Evolutionary conservation across 2,797 vertebrate species (phyloP), one percentile per base, ranked within the genome.

Genomic region (Phrynocephalus forsythii): DNA sequence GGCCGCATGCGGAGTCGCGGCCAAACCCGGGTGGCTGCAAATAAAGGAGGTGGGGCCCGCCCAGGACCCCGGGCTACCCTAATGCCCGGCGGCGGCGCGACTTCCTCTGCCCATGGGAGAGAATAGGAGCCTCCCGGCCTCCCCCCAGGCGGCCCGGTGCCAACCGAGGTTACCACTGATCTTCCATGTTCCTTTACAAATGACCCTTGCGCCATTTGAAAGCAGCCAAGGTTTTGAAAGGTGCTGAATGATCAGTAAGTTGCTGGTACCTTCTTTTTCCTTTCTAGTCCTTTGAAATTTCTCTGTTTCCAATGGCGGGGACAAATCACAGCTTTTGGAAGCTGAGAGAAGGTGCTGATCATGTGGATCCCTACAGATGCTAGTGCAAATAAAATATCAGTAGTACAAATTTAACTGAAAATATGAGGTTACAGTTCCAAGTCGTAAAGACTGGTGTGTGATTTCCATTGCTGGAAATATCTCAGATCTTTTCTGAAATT

Each of bases 191-290:
- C 26, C 26, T 82, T 71, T 56, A 66, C 26, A 50, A 56, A 67
- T 3, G 18, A 28, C 3, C 5, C 48, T 38, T 79, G 48, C 38
- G 9, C 69, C 15, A 69, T 82, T 69, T 82, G 28, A 75, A 30
- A 81, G 26, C 28, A 81, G 24, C 50, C 50, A 60, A 60, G 18
- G 28, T 71, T 79, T 79, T 80, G n/a, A 79, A 79, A 86, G 71
- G 28, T 87, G 20, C 22, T 33, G 38, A 66, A 75, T 87, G 82
- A 76, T 26, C 67, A 86, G 71, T 56, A 86, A 33, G 69, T 81
- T 81, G 68, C 48, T 76, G 60, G 68, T 28, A 82, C 38, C 52
- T 63, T 33, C n/a, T n/a, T 72, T 26, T 4, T 44, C 75, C n/a
- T 26, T 63, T 50, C 15, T 10, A 82, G 30, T 82, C 56, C 44